Base-by-base conservation (phyloP, 53 echinoderm and acorn worm genomes). In the Patiria pectinifera region DNA sequence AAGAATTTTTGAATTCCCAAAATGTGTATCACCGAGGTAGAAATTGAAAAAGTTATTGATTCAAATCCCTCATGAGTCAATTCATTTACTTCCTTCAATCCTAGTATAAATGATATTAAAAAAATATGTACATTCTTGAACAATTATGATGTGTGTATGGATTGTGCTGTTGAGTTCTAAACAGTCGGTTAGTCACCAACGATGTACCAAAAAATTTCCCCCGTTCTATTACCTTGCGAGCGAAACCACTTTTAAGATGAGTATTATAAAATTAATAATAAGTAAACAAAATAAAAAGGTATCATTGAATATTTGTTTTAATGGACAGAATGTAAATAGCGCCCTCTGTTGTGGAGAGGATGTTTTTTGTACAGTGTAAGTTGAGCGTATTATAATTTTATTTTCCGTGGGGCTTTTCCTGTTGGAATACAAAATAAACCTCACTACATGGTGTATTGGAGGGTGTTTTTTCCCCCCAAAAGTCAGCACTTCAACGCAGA, bases 251-350 rank as follows among this genome's bases (percentile, higher is more conserved):
- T n/a, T 66, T 15, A 66, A 22, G 24, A 49, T 0, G 11, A 2
- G 45, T 21, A 82, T 23, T n/a, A n/a, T 53, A 6, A 53, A 53
- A 23, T 53, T 60, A 70, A 26, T 66, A 62, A 63, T 84, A 21
- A 85, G 66, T 44, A 66, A 71, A 1, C 46, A 66, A 66, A n/a
- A 53, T 6, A 53, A 59, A 24, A 71, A 71, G 18, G 71, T 76
- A 87, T 45, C 87, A 87, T 26, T 87, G 70, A 87, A 76, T 87
- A 87, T 90, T 90, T 90, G 80, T 80, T 80, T 90, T 90, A 80
- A 90, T 81, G 80, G 81, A 90, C 90, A 90, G 80, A 63, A 62
- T 90, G 90, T 90, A 90, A 62, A 90, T 90, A 90, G 90, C 66
- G 82, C 81, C 81, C 90, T 90, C 90, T 69, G 11, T 45, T 90